phyloP scores from a whole-genome alignment of 1,140 invertebrate species.

The Whitmania pigra region DNA sequence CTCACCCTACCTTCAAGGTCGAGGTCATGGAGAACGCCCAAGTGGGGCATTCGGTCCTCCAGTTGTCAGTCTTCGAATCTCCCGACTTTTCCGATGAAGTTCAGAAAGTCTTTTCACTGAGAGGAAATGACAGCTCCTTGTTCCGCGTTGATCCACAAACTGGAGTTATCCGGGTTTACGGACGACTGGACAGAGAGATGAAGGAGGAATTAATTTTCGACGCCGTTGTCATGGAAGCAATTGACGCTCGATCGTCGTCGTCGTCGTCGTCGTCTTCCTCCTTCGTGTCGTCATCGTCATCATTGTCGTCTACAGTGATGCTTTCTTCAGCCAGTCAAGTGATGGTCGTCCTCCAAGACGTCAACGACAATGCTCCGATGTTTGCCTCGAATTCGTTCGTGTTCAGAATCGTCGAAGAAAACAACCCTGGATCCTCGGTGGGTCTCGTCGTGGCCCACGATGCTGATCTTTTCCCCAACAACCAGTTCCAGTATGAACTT shows the following conservation, averaged over 20 bases:
- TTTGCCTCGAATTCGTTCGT: constrained; percentile 27
- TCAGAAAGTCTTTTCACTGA: background rate
- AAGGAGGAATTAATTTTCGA: background rate
- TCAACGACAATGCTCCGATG: constrained; percentile 36
- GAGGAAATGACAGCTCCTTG: background rate
- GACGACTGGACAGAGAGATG: background rate
- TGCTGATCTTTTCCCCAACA: constrained; percentile 13
- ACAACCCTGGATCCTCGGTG: constrained; percentile 8
- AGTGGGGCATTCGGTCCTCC: background rate
- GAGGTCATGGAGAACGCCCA: background rate
- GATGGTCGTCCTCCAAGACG: constrained; percentile 46
- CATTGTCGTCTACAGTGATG: background rate
- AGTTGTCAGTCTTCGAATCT: background rate
- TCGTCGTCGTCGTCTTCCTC: background rate
- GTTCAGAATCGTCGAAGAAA: constrained; percentile 3
- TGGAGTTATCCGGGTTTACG: background rate
- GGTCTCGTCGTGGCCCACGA: constrained; percentile 17
- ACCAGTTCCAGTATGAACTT: constrained; percentile 16
- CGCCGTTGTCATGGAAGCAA: background rate
- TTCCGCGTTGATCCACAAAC: constrained; percentile 11
- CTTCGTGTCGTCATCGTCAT: no score
- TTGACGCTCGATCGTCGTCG: background rate
- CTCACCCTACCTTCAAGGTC: background rate
- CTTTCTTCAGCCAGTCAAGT: constrained; percentile 8
- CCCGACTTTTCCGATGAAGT: background rate